phyloP scores from a whole-genome alignment of 37 sponge, comb jelly and placozoan species.

The Trichoplax adhaerens region DNA sequence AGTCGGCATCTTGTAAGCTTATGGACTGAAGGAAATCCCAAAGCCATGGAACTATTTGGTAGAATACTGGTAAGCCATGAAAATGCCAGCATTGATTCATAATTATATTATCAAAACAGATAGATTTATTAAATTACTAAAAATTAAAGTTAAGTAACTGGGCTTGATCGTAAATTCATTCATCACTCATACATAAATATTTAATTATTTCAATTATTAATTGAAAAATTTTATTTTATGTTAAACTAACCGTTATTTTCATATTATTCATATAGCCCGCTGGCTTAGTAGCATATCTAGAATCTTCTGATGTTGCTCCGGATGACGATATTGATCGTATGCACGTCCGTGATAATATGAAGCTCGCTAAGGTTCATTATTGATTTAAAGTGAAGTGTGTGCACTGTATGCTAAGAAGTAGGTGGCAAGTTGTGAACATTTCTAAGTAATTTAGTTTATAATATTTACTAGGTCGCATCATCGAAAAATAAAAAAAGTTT shows the following conservation, averaged over 20 bases:
- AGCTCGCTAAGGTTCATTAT: constrained; percentile 46
- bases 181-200: background rate
- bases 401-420: background rate
- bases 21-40: constrained; percentile 81
- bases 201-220: background rate
- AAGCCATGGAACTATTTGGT: constrained; percentile 55
- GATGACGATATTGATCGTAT: constrained; percentile 61
- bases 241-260: background rate
- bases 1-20: constrained; percentile 78
- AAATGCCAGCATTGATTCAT: background rate
- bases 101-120: background rate
- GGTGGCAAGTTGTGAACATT: no score
- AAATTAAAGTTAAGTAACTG: background rate
- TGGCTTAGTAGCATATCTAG: constrained; percentile 59
- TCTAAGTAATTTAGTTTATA: no score
- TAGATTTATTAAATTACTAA: background rate
- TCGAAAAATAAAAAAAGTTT: no score
- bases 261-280: constrained; percentile 34
- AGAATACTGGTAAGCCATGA: constrained; percentile 49
- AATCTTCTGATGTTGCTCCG: constrained; percentile 24
- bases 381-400: background rate
- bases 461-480: no score
- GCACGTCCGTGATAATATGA: constrained; percentile 86
- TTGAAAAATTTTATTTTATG: background rate
- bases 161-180: no score